Conservation (phyloP, 2,888 invertebrate genomes). For the Tridacna gigas region DNA sequence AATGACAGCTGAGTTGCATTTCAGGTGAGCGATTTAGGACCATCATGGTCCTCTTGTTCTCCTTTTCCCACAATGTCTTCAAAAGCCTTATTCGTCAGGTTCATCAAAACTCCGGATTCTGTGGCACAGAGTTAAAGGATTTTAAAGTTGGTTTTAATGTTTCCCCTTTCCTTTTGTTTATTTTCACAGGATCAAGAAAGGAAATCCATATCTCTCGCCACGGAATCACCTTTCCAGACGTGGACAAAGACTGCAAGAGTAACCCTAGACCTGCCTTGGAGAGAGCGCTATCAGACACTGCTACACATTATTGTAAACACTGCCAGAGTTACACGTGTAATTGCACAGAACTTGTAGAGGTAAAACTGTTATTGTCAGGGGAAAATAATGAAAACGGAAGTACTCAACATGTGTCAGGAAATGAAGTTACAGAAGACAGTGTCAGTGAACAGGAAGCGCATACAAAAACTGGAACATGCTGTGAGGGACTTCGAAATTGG, state of each 20-base stretch:
- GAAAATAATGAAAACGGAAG: neutral
- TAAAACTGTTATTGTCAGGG: neutral
- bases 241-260: neutral
- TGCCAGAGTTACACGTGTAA: neutral
- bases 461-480: constrained; percentile 27
- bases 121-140: too few relatives aligned
- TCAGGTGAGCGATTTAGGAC: too few relatives aligned
- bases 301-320: neutral
- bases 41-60: too few relatives aligned
- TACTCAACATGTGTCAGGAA: neutral
- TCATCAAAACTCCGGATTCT: too few relatives aligned
- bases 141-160: too few relatives aligned
- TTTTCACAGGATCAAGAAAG: constrained; percentile 38
- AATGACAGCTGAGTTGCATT: too few relatives aligned
- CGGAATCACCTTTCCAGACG: constrained; percentile 50
- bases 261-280: neutral
- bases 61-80: too few relatives aligned
- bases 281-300: neutral
- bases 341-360: neutral
- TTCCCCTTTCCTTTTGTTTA: neutral
- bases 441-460: neutral
- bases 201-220: constrained; percentile 54
- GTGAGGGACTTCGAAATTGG: constrained; percentile 48
- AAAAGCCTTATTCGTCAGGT: too few relatives aligned
- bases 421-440: neutral